Conservation (phyloP, 2,888 invertebrate species). For the Philhelius pedissequus region DNA sequence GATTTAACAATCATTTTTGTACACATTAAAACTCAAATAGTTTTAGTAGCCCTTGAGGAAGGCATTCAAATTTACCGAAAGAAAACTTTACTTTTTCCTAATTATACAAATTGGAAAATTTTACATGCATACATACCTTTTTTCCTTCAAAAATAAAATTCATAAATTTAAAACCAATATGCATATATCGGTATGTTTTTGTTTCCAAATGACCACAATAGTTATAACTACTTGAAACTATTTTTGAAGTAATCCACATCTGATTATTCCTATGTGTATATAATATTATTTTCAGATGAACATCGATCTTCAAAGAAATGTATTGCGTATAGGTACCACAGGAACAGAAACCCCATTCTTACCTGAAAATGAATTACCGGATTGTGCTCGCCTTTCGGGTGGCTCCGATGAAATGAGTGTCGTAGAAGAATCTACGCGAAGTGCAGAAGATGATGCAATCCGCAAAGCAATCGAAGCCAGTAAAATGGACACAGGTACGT, state of each 20-base stretch:
- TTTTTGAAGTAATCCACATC: neutral
- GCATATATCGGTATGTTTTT: too few relatives aligned
- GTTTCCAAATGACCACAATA: too few relatives aligned
- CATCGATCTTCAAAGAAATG: conserved; percentile 93
- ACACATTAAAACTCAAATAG: too few relatives aligned
- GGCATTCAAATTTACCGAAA: too few relatives aligned
- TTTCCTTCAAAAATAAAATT: too few relatives aligned
- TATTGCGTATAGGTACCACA: conserved; percentile 95
- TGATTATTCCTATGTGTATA: neutral
- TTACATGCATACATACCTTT: too few relatives aligned
- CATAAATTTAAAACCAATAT: too few relatives aligned
- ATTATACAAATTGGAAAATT: too few relatives aligned
- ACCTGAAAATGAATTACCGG: conserved; percentile 84
- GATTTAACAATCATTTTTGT: too few relatives aligned
- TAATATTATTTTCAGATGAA: conserved; percentile 84
- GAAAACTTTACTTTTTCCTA: too few relatives aligned
- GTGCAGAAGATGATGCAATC: conserved; percentile 84
- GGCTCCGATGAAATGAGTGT: conserved; percentile 81
- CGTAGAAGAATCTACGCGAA: conserved; percentile 73
- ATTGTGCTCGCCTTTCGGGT: conserved; percentile 89
- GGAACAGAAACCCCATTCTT: conserved; percentile 94
- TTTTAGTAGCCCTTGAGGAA: too few relatives aligned
- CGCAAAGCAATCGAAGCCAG: conserved; percentile 87
- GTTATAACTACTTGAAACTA: too few relatives aligned
- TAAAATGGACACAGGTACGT: conserved; percentile 79